These are phyloP conservation scores for Ormyrus labotus DNA, from an alignment of 2,888 invertebrate species.

Conservation along the genomic window DNA sequence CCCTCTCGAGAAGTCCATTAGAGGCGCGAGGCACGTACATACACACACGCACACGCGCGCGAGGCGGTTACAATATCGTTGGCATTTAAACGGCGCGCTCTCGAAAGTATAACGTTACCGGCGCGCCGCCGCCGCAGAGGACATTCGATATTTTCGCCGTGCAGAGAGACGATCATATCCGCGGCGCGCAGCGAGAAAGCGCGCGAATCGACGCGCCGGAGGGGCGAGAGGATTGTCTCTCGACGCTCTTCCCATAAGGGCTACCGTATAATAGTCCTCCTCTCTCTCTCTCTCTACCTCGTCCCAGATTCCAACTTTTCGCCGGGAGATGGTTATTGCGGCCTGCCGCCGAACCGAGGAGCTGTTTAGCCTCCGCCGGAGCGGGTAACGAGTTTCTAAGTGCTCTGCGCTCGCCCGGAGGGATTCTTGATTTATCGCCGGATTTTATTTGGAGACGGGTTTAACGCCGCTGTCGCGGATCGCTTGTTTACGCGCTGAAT, in stretches of 20 bases:
- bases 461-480: too few relatives aligned
- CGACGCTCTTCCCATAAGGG: background rate
- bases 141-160: slow-evolving; percentile 73
- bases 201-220: too few relatives aligned
- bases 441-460: too few relatives aligned
- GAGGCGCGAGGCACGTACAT: background rate
- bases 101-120: slow-evolving; percentile 70
- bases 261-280: background rate
- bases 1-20: background rate
- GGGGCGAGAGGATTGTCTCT: background rate
- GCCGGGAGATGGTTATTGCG: too few relatives aligned
- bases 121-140: slow-evolving; percentile 56
- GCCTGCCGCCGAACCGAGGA: background rate
- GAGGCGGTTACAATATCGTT: slow-evolving; percentile 47
- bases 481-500: too few relatives aligned
- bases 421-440: too few relatives aligned
- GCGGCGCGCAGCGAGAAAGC: too few relatives aligned
- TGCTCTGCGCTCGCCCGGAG: too few relatives aligned
- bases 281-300: background rate
- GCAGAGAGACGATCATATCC: slow-evolving; percentile 68
- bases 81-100: slow-evolving; percentile 69
- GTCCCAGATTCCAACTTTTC: too few relatives aligned
- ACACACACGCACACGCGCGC: background rate
- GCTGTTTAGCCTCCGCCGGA: slow-evolving; percentile 2
- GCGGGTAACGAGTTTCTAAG: slow-evolving; percentile 21